Base-by-base conservation (phyloP, 2,888 invertebrate species). In the Machimus rusticus region DNA sequence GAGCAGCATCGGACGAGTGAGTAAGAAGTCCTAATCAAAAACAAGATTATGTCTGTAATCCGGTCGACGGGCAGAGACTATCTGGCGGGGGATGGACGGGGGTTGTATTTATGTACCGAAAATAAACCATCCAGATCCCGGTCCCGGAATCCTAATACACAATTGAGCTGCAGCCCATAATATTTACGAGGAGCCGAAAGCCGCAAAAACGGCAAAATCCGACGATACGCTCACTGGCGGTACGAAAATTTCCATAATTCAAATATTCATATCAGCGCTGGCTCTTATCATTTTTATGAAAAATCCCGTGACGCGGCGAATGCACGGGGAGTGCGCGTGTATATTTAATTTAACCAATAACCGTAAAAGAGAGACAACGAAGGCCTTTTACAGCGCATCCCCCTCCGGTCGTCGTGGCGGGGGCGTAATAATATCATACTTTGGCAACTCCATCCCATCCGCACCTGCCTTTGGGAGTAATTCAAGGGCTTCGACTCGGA, bases 281-380 rank as follows among this genome's bases (percentile, higher is more conserved):
- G 66, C 78, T 84, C 37, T 85, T 85, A 87, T 87, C 85, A 87
- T 87, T 85, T 87, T 87, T 87, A 87, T 87, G 87, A 87, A 78
- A 87, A 87, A 85, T 87, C 84, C 85, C 78, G 85, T 85, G 66
- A 87, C 77, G 87, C 77, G 87, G 74, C 77, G 55, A 77, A 87
- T 87, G 43, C 37, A 84, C 66, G 28, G 51, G 28, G 28, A 84
- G 39, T 84, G 77, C 87, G 87, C 87, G 87, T 88, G 87, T 88
- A 86, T 88, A 88, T 88, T 88, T 88, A 88, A 88, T 88, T 88
- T 88, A 88, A 88, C 87, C 87, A 88, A 88, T 88, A 88, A 88
- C 74, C 87, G 87, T 88, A 88, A 88, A 87, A 86, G 87, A 88
- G 86, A 88, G 86, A 86, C 86, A 88, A 79, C 51, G 81, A 81